phyloP scores from a whole-genome alignment of 2,888 invertebrate genomes.

The Hirtodrosophila duncani region DNA sequence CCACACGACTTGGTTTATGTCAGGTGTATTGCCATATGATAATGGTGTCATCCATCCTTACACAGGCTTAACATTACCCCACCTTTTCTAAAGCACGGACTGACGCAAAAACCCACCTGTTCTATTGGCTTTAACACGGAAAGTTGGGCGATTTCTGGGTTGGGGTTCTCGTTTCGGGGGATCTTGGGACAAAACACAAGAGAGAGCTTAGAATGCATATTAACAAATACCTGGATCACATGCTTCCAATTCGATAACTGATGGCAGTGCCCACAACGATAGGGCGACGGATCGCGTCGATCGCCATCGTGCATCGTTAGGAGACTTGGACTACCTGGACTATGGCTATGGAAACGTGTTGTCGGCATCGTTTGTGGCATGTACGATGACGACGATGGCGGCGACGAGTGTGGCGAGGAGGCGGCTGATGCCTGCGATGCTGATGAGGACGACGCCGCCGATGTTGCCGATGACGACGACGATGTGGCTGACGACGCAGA shows the following conservation, averaged over 20 bases:
- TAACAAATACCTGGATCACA: conserved; percentile 86
- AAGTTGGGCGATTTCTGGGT: conserved; percentile 9
- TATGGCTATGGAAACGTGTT: conserved; percentile 61
- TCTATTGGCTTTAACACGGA: background rate
- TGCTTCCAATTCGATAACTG: conserved; percentile 91
- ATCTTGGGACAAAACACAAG: conserved; percentile 60
- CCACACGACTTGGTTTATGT: no score
- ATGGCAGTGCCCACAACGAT: conserved; percentile 89
- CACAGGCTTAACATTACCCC: no score
- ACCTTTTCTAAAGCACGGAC: no score
- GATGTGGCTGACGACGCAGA: conserved; percentile 26
- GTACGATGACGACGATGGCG: conserved; percentile 35
- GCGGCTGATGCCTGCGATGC: conserved; percentile 18
- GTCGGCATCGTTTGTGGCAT: conserved; percentile 24
- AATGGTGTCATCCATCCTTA: no score
- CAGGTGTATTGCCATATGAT: no score
- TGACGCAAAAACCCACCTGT: no score
- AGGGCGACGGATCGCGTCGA: conserved; percentile 81
- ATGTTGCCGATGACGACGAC: conserved; percentile 21
- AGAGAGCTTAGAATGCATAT: conserved; percentile 52
- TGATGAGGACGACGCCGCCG: conserved; percentile 10
- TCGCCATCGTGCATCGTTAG: conserved; percentile 75
- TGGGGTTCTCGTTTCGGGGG: conserved; percentile 32
- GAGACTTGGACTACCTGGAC: conserved; percentile 60
- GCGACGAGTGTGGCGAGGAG: conserved; percentile 19